These are phyloP conservation scores for Schizaphis graminum DNA, from an alignment of 2,888 invertebrate species.

Conservation along the genomic window DNA sequence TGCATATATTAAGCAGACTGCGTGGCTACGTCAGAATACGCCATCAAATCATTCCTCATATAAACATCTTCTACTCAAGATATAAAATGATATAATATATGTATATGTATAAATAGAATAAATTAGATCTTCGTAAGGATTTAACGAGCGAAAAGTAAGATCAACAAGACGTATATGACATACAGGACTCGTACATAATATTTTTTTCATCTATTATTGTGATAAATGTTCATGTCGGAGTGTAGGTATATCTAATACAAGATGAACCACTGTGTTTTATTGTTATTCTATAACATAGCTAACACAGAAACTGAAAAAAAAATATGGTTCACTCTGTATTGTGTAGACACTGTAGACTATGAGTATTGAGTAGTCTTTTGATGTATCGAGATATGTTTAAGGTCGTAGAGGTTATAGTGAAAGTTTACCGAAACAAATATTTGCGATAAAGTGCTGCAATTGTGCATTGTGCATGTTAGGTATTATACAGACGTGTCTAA, in stretches of 20 bases:
- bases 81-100: background rate
- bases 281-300: background rate
- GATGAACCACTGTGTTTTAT: background rate
- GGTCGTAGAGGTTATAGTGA: constrained; percentile 42
- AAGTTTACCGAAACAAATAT: constrained; percentile 21
- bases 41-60: background rate
- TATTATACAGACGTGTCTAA: background rate
- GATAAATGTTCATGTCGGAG: background rate
- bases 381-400: background rate
- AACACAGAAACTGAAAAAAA: background rate
- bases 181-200: background rate
- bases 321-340: background rate
- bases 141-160: background rate
- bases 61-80: background rate
- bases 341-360: background rate
- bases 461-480: background rate
- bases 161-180: background rate
- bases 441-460: background rate
- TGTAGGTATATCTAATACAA: background rate
- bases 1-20: background rate
- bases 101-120: background rate
- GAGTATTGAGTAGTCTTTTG: background rate
- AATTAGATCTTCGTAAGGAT: background rate
- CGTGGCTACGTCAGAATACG: background rate
- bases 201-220: background rate